A percentile compares a stretch with the other conserved stretches of the same genome.
phyloP scores from a whole-genome alignment of 2,888 invertebrate species.

The Ephialtes manifestator region DNA sequence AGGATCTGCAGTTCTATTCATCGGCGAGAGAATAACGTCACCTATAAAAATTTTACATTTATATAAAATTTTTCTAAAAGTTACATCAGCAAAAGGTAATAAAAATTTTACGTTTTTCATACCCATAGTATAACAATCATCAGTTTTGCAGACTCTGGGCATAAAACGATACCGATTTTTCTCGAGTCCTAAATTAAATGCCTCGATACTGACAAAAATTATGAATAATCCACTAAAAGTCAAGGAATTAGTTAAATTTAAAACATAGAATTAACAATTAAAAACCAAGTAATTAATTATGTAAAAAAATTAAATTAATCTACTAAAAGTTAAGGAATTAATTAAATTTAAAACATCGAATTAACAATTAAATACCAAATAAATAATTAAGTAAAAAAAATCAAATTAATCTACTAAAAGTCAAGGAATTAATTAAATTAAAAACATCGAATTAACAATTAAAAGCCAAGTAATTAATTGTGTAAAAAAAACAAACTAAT shows the following conservation, averaged over 20 bases:
- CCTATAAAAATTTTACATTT: slow-evolving; percentile 12
- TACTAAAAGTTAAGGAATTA: not conserved
- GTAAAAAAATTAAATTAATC: not conserved
- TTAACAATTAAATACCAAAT: not conserved
- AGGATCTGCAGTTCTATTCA: slow-evolving; percentile 91
- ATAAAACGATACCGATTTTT: slow-evolving; percentile 42
- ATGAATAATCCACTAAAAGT: slow-evolving; percentile 30
- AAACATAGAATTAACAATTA: too few relatives aligned
- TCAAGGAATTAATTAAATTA: too few relatives aligned
- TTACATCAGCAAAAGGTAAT: not conserved
- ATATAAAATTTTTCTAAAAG: not conserved
- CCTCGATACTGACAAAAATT: slow-evolving; percentile 23
- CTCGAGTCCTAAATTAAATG: slow-evolving; percentile 25
- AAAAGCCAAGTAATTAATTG: not conserved
- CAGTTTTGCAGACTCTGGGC: slow-evolving; percentile 50
- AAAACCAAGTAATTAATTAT: too few relatives aligned
- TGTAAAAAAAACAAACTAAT: too few relatives aligned
- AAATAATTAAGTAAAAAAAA: too few relatives aligned
- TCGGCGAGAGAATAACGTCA: slow-evolving; percentile 89
- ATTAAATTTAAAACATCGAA: too few relatives aligned
- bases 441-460: not conserved
- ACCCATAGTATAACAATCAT: slow-evolving; percentile 59
- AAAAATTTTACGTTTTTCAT: slow-evolving; percentile 9
- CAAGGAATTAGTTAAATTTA: not conserved
- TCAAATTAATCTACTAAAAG: too few relatives aligned